Evolutionary conservation across 2,888 invertebrate genomes (phyloP).

Genomic region (Drosophila putrida): DNA sequence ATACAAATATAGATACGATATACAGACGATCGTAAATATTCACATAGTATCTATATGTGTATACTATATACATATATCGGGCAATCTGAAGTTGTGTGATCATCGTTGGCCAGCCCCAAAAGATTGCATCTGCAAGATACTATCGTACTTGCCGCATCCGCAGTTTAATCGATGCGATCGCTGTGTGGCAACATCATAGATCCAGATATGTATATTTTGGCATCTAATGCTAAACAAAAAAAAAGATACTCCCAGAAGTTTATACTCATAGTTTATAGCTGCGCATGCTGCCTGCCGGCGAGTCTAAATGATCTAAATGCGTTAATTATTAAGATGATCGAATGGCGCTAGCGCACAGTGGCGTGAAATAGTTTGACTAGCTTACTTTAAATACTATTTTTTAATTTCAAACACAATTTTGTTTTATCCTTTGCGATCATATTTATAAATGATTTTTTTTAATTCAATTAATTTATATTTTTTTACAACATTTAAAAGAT

Average conservation of each 20-base stretch:
- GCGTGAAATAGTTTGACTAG: too few species aligned
- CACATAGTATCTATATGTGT: neutral
- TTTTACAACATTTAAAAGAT: too few species aligned
- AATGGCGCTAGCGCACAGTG: neutral
- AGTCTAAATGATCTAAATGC: slow-evolving; percentile 67
- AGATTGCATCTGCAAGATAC: slow-evolving; percentile 20
- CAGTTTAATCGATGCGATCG: slow-evolving; percentile 1
- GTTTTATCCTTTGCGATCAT: too few species aligned
- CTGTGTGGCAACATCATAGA: slow-evolving; percentile 30
- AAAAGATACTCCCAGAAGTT: neutral
- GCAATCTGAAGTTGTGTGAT: slow-evolving; percentile 4
- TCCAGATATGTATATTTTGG: slow-evolving; percentile 39
- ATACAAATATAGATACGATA: slow-evolving; percentile 3
- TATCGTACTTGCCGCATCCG: slow-evolving; percentile 9
- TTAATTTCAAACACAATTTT: too few species aligned
- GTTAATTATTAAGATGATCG: slow-evolving; percentile 66
- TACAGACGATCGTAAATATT: slow-evolving; percentile 7
- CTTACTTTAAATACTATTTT: too few species aligned
- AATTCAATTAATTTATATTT: too few species aligned
- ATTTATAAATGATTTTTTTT: too few species aligned
- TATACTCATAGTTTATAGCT: slow-evolving; percentile 37
- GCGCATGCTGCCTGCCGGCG: slow-evolving; percentile 65
- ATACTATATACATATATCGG: slow-evolving; percentile 6
- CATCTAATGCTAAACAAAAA: slow-evolving; percentile 66
- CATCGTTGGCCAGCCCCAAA: slow-evolving; percentile 8